Evolutionary conservation across 2,888 invertebrate genomes (phyloP), one percentile per base, ranked within the genome.

Genomic region (Pyrochroa serraticornis): DNA sequence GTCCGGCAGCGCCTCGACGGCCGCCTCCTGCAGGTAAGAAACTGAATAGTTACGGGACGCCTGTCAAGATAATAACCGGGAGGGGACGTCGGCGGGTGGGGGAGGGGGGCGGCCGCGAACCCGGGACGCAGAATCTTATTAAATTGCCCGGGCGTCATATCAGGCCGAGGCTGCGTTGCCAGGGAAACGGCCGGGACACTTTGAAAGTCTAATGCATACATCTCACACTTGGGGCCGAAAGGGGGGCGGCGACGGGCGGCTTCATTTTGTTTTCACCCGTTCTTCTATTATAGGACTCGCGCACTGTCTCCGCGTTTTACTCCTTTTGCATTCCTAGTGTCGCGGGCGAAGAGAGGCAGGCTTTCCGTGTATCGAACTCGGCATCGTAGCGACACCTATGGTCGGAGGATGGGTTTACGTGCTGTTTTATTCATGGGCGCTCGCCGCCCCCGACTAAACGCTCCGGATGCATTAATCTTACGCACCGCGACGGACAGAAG

Each of bases 101-200:
- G 68, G 68, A 58, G 66, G 67, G 68, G 64, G 65, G 68, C 71
- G 70, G 66, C 67, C 69, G 68, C 70, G 71, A 70, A 68, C 71
- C 72, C 75, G 76, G 78, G 79, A 78, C 78, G 79, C 79, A 79
- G 80, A 80, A 80, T 79, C 79, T 79, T 79, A 79, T 79, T 79
- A 79, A 79, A 79, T 79, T 79, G 79, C 79, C 79, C 85, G 85
- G 85, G 85, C 86, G 85, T 85, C 85, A 85, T 85, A 84, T 84
- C 80, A 79, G 78, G 77, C 78, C 79, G 83, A 83, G 83, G 82
- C 83, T 82, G 83, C 84, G 85, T 86, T 84, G 83, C 85, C 82
- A 84, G 82, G 85, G 84, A 83, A 82, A 85, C 85, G 84, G 84
- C 85, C 84, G 84, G 85, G 84, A 80, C 79, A 79, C 79, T 79